phyloP scores from a whole-genome alignment of 2,113 vertebrate species.

The Pyxicephalus adspersus region DNA sequence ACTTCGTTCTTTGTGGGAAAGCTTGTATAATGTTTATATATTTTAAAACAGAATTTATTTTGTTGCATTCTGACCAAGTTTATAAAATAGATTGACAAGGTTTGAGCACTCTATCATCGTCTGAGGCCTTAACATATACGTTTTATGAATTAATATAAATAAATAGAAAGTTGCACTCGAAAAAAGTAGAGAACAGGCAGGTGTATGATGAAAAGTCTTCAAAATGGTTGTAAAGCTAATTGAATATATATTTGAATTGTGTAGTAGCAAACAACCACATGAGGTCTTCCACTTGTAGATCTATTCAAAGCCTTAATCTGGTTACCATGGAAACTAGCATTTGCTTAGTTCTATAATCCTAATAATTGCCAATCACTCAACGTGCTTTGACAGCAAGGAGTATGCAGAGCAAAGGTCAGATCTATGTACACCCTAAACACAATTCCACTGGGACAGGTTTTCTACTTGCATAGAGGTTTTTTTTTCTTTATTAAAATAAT shows the following conservation, averaged over 20 bases:
- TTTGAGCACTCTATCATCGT: no score
- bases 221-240: conserved; percentile 45
- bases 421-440: conserved; percentile 40
- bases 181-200: conserved; percentile 9
- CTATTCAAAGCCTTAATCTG: conserved; percentile 31
- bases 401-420: conserved; percentile 47
- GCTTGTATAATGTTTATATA: no score
- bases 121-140: no score
- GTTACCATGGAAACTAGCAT: conserved; percentile 66
- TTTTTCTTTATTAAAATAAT: not conserved
- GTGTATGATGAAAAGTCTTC: conserved; percentile 42
- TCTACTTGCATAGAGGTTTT: not conserved
- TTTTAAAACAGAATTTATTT: no score
- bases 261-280: conserved; percentile 56
- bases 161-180: not conserved
- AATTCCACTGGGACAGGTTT: conserved; percentile 44
- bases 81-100: no score
- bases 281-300: conserved; percentile 52
- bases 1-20: no score
- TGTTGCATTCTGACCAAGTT: no score
- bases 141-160: no score
- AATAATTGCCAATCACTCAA: conserved; percentile 60
- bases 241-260: conserved; percentile 45
- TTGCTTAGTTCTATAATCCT: conserved; percentile 51
- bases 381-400: conserved; percentile 56